phyloP scores from a whole-genome alignment of 2,797 vertebrate genomes.

The Sarcoramphus papa region DNA sequence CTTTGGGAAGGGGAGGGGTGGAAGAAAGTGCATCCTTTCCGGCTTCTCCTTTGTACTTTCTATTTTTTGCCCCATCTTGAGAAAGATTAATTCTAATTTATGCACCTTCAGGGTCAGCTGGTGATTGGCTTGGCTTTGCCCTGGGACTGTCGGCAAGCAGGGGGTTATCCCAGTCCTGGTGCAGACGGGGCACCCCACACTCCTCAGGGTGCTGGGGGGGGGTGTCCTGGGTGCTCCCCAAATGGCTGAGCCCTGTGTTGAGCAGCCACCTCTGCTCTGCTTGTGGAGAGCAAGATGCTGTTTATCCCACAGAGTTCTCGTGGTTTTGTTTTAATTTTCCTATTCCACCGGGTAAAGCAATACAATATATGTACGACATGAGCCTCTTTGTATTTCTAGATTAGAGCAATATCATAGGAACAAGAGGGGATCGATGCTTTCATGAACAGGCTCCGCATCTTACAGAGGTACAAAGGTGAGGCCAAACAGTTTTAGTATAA shows the following conservation, averaged over 20 bases:
- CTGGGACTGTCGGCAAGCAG: neutral
- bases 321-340: neutral
- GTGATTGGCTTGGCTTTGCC: neutral
- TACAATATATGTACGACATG: neutral
- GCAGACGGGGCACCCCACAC: neutral
- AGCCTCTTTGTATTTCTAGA: neutral
- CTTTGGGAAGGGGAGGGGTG: neutral
- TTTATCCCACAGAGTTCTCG: neutral
- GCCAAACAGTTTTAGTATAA: neutral
- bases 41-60: neutral
- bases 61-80: neutral
- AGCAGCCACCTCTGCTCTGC: neutral
- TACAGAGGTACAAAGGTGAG: neutral
- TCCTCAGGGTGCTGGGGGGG: neutral
- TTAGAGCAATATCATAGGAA: neutral
- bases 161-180: neutral
- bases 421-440: neutral
- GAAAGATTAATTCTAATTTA: neutral
- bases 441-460: neutral
- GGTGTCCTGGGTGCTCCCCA: neutral
- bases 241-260: neutral
- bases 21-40: neutral
- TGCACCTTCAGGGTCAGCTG: neutral
- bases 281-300: fast-evolving
- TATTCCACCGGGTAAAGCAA: fast-evolving